Evolutionary conservation across 1,140 invertebrate genomes (phyloP).

Genomic region (Amyelois transitella): DNA sequence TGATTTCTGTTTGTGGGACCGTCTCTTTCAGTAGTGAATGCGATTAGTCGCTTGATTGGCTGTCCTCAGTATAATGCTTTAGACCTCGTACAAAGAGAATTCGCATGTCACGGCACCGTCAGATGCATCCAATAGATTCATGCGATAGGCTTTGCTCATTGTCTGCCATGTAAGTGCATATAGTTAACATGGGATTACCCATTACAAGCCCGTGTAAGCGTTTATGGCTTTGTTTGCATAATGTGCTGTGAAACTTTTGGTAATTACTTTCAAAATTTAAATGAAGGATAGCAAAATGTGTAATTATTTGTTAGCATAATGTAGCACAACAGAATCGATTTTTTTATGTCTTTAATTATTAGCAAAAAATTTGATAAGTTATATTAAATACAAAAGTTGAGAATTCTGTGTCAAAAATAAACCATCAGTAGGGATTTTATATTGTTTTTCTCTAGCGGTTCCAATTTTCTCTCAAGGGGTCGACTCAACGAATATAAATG

Average conservation of each 20-base stretch:
- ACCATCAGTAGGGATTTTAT: conserved; percentile 22
- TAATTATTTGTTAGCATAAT: no score
- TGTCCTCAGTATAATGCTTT: conserved; percentile 21
- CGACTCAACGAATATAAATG: conserved; percentile 70
- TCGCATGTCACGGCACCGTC: conserved; percentile 40
- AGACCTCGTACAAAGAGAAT: conserved; percentile 44
- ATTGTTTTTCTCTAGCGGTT: conserved; percentile 39
- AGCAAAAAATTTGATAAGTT: no score
- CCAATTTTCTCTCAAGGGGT: conserved; percentile 50
- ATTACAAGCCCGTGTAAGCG: not conserved
- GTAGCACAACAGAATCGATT: no score
- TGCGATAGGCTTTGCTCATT: conserved; percentile 49
- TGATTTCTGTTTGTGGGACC: not conserved
- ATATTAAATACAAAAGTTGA: no score
- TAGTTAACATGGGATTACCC: conserved; percentile 35
- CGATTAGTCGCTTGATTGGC: not conserved
- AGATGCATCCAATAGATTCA: conserved; percentile 50
- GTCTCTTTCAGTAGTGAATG: not conserved
- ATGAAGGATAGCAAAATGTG: no score
- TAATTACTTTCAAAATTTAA: no score
- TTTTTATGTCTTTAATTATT: no score
- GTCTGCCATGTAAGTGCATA: conserved; percentile 50
- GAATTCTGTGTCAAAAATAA: conserved; percentile 14
- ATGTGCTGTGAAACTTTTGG: not conserved
- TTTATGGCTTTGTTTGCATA: not conserved